Percentiles rank a stretch among this genome's conserved stretches.
These are phyloP conservation scores for Cataglyphis albicans DNA, from an alignment of 2,888 invertebrate species.

Conservation along the genomic window DNA sequence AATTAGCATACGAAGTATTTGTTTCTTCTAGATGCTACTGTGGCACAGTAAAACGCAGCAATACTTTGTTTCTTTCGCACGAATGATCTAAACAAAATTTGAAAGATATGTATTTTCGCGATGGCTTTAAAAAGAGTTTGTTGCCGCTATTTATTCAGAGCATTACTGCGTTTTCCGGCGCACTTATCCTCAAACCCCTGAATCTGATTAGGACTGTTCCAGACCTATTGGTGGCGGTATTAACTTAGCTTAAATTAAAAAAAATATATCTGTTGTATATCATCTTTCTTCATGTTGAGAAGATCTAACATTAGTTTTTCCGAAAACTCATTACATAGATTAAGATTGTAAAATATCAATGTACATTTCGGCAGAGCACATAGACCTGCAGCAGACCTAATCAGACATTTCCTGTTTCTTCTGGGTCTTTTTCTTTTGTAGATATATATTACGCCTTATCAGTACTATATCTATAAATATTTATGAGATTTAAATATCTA, in stretches of 20 bases:
- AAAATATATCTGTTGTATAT: slow-evolving; percentile 8
- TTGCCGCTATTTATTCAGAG: slow-evolving; percentile 51
- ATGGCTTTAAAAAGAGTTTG: background rate
- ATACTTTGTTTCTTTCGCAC: slow-evolving; percentile 69
- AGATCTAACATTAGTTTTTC: slow-evolving; percentile 14
- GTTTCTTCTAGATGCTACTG: slow-evolving; percentile 77
- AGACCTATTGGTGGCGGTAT: slow-evolving; percentile 80
- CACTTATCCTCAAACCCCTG: slow-evolving; percentile 79
- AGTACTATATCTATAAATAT: slow-evolving; percentile 5
- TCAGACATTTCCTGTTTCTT: slow-evolving; percentile 81
- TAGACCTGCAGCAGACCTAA: slow-evolving; percentile 84
- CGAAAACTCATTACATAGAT: slow-evolving; percentile 4
- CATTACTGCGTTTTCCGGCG: slow-evolving; percentile 82
- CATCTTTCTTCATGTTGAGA: slow-evolving; percentile 17
- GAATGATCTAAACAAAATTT: background rate
- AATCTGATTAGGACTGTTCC: slow-evolving; percentile 87
- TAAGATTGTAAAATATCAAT: slow-evolving; percentile 49
- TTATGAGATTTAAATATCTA: background rate
- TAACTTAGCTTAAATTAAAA: slow-evolving; percentile 64
- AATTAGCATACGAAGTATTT: slow-evolving; percentile 82
- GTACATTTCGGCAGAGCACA: slow-evolving; percentile 56
- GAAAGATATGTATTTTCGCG: background rate
- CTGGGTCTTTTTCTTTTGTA: slow-evolving; percentile 41
- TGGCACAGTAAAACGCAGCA: slow-evolving; percentile 79
- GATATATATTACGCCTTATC: slow-evolving; percentile 13